phyloP scores from a whole-genome alignment of 2,113 vertebrate species.

The Dunckerocampus dactyliophorus region DNA sequence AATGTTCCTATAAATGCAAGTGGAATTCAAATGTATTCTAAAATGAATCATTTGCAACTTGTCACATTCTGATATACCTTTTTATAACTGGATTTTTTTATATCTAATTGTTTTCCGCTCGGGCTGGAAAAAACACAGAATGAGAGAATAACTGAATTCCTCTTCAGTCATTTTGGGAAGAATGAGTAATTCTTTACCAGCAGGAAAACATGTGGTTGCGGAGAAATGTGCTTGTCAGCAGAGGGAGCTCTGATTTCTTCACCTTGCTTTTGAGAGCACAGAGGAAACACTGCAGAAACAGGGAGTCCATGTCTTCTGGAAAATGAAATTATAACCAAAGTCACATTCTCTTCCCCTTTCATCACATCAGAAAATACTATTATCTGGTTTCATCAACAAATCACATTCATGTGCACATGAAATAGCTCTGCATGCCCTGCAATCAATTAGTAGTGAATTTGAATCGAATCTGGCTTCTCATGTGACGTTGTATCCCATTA shows the following conservation, averaged over 20 bases:
- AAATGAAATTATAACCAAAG: constrained; percentile 19
- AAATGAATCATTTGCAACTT: neutral
- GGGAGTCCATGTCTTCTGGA: constrained; percentile 88
- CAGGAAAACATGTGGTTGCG: constrained; percentile 90
- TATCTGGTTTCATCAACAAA: constrained; percentile 1
- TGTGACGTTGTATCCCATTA: neutral
- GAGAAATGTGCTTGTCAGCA: constrained; percentile 90
- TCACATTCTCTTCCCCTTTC: constrained; percentile 20
- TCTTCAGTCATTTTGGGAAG: neutral
- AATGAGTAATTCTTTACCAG: constrained; percentile 75
- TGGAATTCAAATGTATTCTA: neutral
- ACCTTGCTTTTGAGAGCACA: constrained; percentile 89
- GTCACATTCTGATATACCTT: constrained; percentile 76
- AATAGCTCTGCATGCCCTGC: neutral
- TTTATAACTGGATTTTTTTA: constrained; percentile 96
- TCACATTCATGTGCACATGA: neutral
- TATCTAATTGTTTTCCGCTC: constrained; percentile 84
- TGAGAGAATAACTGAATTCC: neutral
- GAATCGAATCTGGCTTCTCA: neutral
- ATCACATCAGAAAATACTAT: constrained; percentile 4
- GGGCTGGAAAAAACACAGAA: constrained; percentile 74
- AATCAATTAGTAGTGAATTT: neutral
- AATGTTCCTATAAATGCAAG: neutral
- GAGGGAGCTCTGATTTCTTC: constrained; percentile 90
- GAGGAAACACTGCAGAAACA: constrained; percentile 87